A percentile compares a stretch with the other conserved stretches of the same genome.
These are phyloP conservation scores for Copidosoma floridanum DNA, from an alignment of 1,140 invertebrate genomes.

Conservation along the genomic window DNA sequence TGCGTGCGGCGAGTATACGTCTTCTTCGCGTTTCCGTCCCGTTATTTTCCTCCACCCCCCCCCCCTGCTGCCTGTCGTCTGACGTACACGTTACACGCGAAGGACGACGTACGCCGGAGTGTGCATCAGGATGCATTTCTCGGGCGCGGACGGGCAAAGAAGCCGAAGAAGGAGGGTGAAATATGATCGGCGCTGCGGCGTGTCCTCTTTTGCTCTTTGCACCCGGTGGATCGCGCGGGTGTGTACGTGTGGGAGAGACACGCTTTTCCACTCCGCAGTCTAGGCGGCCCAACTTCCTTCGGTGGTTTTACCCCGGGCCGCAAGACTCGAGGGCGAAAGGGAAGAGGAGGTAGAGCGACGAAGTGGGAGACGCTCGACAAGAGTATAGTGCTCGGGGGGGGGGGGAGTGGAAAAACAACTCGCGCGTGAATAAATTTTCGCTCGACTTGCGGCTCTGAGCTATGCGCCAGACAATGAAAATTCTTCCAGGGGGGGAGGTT, in stretches of 20 bases:
- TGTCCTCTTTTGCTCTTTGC: background rate
- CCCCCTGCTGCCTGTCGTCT: too few species aligned
- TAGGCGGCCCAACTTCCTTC: conserved; percentile 4
- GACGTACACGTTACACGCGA: too few species aligned
- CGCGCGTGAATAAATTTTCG: background rate
- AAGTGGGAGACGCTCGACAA: too few species aligned
- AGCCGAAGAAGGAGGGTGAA: conserved; percentile 8
- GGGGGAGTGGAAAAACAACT: background rate
- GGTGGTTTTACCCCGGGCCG: conserved; percentile 21
- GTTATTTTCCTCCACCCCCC: background rate
- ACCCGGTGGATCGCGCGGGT: conserved; percentile 16
- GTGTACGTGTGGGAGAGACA: conserved; percentile 7
- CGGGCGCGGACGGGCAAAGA: background rate
- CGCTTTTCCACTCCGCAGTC: conserved; percentile 17
- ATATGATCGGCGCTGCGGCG: conserved; percentile 15
- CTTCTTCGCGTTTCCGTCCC: background rate
- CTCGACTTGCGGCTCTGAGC: background rate
- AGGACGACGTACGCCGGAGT: too few species aligned
- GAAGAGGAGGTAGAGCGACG: too few species aligned
- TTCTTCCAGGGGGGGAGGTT: too few species aligned
- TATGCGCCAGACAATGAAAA: too few species aligned
- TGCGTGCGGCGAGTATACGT: background rate
- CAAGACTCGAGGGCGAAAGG: too few species aligned
- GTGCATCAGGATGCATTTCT: too few species aligned
- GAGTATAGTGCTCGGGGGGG: too few species aligned